Conservation (phyloP, 1,140 invertebrate genomes). For the Nephotettix cincticeps region DNA sequence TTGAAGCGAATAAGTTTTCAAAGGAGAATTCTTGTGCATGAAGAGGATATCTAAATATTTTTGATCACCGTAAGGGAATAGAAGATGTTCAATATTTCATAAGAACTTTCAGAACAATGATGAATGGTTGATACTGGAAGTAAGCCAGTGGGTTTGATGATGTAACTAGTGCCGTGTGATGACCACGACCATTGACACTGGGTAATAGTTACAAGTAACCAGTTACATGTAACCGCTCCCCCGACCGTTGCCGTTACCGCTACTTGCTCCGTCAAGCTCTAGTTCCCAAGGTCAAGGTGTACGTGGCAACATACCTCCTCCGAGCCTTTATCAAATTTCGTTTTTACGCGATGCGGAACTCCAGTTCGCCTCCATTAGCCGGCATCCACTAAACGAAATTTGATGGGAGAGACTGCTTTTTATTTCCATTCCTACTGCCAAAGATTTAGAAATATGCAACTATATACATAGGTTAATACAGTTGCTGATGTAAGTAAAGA, state of each 20-base stretch:
- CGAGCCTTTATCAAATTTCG: neutral
- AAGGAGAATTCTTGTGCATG: no score
- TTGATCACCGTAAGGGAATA: no score
- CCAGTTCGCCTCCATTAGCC: neutral
- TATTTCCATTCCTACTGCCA: neutral
- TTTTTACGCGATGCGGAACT: conserved; percentile 5
- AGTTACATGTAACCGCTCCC: no score
- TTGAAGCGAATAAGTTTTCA: no score
- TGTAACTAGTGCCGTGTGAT: neutral
- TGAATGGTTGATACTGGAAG: no score
- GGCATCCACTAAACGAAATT: neutral
- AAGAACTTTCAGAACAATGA: no score
- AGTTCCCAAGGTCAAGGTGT: neutral
- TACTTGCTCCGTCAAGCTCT: conserved; percentile 1
- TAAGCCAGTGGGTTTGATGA: neutral
- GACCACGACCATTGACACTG: neutral
- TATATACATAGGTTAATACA: neutral
- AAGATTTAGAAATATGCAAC: neutral
- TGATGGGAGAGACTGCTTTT: neutral
- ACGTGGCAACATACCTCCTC: neutral
- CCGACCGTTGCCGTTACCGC: conserved; percentile 3
- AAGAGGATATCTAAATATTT: no score
- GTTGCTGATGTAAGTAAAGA: no score
- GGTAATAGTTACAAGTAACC: neutral
- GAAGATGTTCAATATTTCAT: no score